Conservation (phyloP, 1,140 invertebrate species). For the Artemia franciscana region DNA sequence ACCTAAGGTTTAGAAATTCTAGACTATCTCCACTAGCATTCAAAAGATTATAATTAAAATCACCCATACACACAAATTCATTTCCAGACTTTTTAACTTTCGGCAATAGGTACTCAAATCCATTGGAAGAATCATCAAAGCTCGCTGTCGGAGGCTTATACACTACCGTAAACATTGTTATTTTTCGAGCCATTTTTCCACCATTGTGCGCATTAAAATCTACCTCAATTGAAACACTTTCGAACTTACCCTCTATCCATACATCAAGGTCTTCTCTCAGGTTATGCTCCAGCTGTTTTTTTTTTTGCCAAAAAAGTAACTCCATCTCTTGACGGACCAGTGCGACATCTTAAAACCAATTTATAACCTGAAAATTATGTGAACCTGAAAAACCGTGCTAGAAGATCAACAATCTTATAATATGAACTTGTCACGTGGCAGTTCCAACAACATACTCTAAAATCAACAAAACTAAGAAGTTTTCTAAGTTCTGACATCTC, state of each 20-base stretch:
- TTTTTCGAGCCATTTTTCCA: background rate
- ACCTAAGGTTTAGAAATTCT: no score
- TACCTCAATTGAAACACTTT: background rate
- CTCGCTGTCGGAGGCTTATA: background rate
- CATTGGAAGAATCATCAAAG: background rate
- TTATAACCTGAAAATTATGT: background rate
- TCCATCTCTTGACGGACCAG: background rate
- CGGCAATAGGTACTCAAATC: background rate
- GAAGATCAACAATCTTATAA: no score
- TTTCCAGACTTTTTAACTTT: no score
- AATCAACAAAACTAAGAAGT: no score
- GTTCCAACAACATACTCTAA: no score
- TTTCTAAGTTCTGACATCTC: no score
- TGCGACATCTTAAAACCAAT: background rate
- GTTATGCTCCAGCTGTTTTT: background rate
- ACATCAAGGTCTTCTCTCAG: background rate
- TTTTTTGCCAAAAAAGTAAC: background rate
- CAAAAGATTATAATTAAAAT: no score
- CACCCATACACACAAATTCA: no score
- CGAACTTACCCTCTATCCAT: background rate
- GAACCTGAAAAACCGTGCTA: no score
- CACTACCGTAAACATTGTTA: background rate
- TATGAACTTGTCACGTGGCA: no score
- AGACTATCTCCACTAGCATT: no score
- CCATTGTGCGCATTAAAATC: background rate